A percentile compares a stretch with the other conserved stretches of the same genome.
These are phyloP conservation scores for Argentina silus DNA, from an alignment of 2,797 vertebrate genomes.

Conservation along the genomic window DNA sequence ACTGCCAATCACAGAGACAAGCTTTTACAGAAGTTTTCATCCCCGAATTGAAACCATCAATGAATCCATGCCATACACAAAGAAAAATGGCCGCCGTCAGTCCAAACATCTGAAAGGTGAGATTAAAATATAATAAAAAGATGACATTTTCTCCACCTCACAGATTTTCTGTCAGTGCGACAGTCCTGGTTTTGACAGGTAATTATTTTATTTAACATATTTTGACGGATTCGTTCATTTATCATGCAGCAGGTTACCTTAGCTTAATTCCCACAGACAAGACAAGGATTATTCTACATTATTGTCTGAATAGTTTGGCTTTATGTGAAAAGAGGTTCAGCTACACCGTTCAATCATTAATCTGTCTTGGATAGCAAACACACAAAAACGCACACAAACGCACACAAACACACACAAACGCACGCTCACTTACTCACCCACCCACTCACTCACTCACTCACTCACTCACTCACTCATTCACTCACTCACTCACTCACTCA, in stretches of 20 bases:
- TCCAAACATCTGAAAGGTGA: slow-evolving; percentile 52
- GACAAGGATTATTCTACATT: slow-evolving; percentile 2
- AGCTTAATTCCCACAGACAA: slow-evolving; percentile 48
- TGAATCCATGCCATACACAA: slow-evolving; percentile 53
- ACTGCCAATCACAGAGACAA: slow-evolving; percentile 33
- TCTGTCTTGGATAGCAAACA: slow-evolving; percentile 1
- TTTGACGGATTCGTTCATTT: slow-evolving; percentile 2
- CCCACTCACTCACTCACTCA: neutral
- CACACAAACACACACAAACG: neutral
- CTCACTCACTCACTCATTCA: neutral
- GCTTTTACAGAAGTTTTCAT: slow-evolving; percentile 34
- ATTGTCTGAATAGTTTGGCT: slow-evolving; percentile 41
- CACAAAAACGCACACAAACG: neutral
- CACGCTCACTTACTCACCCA: slow-evolving; percentile 1
- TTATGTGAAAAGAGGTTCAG: slow-evolving; percentile 36
- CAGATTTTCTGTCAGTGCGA: slow-evolving; percentile 60
- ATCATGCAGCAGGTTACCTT: neutral
- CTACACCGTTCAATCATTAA: slow-evolving; percentile 47
- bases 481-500: neutral
- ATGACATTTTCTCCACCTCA: slow-evolving; percentile 57
- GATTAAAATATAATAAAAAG: slow-evolving; percentile 65
- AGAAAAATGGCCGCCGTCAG: slow-evolving; percentile 53
- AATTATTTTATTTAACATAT: slow-evolving; percentile 73
- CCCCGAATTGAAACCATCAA: slow-evolving; percentile 60
- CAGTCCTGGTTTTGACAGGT: slow-evolving; percentile 67